Evolutionary conservation across 2,888 invertebrate genomes (phyloP).

Genomic region (Pseudeuparius sepicola): DNA sequence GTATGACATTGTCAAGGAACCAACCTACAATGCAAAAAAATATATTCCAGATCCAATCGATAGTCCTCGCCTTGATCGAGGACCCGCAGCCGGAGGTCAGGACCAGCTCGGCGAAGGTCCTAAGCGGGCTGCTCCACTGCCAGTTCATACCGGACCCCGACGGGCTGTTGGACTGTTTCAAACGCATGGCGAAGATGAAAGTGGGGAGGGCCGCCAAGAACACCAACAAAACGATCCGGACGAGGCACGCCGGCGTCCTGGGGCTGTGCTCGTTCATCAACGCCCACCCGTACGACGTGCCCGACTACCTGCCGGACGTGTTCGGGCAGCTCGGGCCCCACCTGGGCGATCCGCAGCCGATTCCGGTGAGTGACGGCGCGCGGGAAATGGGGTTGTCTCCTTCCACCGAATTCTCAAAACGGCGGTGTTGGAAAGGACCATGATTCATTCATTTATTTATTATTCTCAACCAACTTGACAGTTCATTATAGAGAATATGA

Average conservation of each 20-base stretch:
- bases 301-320: constrained; percentile 65
- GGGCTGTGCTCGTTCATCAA: constrained; percentile 81
- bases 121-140: constrained; percentile 82
- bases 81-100: constrained; percentile 73
- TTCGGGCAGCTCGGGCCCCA: constrained; percentile 70
- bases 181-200: constrained; percentile 20
- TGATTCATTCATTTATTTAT: too few species aligned
- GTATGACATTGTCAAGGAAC: too few species aligned
- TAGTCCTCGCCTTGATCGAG: constrained; percentile 57
- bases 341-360: constrained; percentile 79
- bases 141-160: constrained; percentile 58
- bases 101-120: constrained; percentile 68
- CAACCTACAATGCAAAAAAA: too few species aligned
- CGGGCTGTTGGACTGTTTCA: constrained; percentile 44
- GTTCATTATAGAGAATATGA: too few species aligned
- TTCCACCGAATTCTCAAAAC: too few species aligned
- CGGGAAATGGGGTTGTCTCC: too few species aligned
- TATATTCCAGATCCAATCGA: constrained; percentile 40
- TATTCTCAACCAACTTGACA: too few species aligned
- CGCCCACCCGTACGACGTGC: constrained; percentile 81
- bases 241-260: constrained; percentile 73
- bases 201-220: constrained; percentile 4
- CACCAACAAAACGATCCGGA: constrained; percentile 36
- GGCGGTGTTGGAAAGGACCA: too few species aligned
- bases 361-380: constrained; percentile 71